Evolutionary conservation across 53 echinoderm and acorn worm genomes (phyloP).

Genomic region (Paracentrotus lividus): DNA sequence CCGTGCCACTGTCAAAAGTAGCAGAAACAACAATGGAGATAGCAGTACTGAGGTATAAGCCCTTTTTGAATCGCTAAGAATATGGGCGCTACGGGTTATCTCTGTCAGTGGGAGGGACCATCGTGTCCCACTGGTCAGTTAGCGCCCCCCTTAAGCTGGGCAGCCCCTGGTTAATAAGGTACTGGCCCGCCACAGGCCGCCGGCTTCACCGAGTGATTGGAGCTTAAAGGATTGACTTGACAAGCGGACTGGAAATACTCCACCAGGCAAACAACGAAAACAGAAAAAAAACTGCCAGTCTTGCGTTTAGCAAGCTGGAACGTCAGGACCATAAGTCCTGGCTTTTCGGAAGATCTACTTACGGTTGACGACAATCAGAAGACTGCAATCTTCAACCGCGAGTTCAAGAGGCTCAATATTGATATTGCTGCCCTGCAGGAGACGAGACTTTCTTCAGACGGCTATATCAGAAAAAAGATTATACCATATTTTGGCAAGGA

Average conservation of each 20-base stretch:
- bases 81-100: slow-evolving; percentile 52
- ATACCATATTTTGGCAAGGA: slow-evolving; percentile 75
- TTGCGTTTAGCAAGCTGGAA: slow-evolving; percentile 4
- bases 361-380: slow-evolving; percentile 24
- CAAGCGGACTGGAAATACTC: too few relatives aligned
- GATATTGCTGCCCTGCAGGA: slow-evolving; percentile 70
- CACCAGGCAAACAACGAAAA: too few relatives aligned
- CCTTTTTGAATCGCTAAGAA: too few relatives aligned
- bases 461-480: slow-evolving; percentile 56
- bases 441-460: slow-evolving; percentile 38
- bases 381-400: slow-evolving; percentile 68
- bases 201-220: too few relatives aligned
- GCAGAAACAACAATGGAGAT: slow-evolving; percentile 76
- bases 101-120: slow-evolving; percentile 73
- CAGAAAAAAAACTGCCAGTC: not conserved
- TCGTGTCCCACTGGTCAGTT: slow-evolving; percentile 69
- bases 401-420: slow-evolving; percentile 63
- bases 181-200: too few relatives aligned
- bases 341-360: slow-evolving; percentile 14
- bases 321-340: slow-evolving; percentile 23
- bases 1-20: slow-evolving; percentile 51
- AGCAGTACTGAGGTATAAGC: slow-evolving; percentile 84
- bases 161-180: not conserved
- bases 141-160: slow-evolving; percentile 62
- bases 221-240: too few relatives aligned